Evolutionary conservation across 2,888 invertebrate species (phyloP).

Genomic region (Lysandra coridon): DNA sequence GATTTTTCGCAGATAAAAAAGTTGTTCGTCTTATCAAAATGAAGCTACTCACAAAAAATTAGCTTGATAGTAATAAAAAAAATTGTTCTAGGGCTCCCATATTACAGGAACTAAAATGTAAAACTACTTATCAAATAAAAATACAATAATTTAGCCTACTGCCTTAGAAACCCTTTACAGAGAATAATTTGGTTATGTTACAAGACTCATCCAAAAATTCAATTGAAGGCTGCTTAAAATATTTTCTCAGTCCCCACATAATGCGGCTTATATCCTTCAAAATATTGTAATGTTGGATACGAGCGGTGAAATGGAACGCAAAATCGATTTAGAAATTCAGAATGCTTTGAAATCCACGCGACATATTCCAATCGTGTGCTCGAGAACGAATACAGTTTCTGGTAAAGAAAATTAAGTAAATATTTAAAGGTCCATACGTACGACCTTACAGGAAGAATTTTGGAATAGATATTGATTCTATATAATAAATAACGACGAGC

Average conservation of each 20-base stretch:
- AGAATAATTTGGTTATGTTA: neutral
- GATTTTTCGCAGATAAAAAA: too few relatives aligned
- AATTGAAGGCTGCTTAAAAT: neutral
- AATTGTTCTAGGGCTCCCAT: too few relatives aligned
- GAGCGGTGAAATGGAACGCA: conserved; percentile 28
- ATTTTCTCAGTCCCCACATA: conserved; percentile 14
- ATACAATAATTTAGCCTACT: neutral
- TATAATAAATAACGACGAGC: too few relatives aligned
- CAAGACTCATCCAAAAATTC: neutral
- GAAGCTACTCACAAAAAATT: too few relatives aligned
- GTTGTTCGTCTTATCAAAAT: too few relatives aligned
- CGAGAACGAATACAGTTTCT: conserved; percentile 22
- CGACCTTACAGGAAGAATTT: too few relatives aligned
- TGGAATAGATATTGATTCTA: too few relatives aligned
- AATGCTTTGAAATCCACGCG: conserved; percentile 24
- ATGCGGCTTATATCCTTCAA: conserved; percentile 14
- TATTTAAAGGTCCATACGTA: neutral
- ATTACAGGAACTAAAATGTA: too few relatives aligned
- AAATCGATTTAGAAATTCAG: conserved; percentile 31
- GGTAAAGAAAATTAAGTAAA: conserved; percentile 13
- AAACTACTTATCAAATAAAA: too few relatives aligned
- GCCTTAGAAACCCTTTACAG: neutral
- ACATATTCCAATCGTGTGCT: conserved; percentile 19
- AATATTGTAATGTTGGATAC: conserved; percentile 25
- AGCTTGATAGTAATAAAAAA: too few relatives aligned